These are phyloP conservation scores for Drosophila quadrilineata DNA, from an alignment of 1,140 invertebrate species.

Conservation along the genomic window DNA sequence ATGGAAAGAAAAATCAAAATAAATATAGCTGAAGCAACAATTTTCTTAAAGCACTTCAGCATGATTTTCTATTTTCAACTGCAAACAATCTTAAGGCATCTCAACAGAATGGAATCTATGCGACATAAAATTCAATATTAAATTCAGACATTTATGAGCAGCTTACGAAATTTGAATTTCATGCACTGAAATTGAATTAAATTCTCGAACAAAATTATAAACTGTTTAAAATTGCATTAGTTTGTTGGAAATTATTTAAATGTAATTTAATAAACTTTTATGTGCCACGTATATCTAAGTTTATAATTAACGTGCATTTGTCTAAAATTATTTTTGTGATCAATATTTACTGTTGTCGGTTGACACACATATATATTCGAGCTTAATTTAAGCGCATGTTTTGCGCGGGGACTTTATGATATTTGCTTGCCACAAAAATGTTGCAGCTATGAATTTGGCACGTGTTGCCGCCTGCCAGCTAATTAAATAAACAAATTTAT, in stretches of 20 bases:
- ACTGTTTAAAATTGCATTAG: no score
- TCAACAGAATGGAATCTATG: neutral
- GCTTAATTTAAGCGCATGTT: neutral
- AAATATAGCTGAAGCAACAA: slow-evolving; percentile 4
- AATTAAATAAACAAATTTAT: slow-evolving; percentile 69
- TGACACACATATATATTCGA: no score
- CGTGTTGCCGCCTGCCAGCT: slow-evolving; percentile 20
- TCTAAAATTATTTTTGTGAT: no score
- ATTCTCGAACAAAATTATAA: no score
- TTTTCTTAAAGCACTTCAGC: slow-evolving; percentile 10
- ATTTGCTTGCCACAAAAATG: neutral
- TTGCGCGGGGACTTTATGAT: no score
- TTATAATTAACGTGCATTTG: no score
- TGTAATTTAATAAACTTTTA: no score
- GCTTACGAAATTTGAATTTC: neutral
- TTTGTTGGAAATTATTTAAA: no score
- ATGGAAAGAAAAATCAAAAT: slow-evolving; percentile 1
- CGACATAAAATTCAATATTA: no score
- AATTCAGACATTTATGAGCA: neutral
- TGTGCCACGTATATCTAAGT: no score
- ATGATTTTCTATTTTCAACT: slow-evolving; percentile 4
- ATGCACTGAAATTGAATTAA: no score
- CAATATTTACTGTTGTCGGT: no score
- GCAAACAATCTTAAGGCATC: neutral
- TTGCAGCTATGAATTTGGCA: neutral